These are phyloP conservation scores for Barbus barbus DNA, from an alignment of 2,113 vertebrate genomes.

Conservation along the genomic window DNA sequence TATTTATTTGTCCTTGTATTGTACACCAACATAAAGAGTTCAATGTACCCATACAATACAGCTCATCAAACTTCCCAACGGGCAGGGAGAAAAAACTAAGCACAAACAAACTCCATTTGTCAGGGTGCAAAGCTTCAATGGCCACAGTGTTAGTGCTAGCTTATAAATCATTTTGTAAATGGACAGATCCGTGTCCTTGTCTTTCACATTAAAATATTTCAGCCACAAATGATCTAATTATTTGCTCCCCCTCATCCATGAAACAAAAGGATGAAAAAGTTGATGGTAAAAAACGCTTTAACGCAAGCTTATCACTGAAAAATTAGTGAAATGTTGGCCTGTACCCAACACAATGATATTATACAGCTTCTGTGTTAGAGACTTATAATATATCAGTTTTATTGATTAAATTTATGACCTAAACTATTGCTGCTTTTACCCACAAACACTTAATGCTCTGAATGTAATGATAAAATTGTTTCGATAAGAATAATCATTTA, in stretches of 20 bases:
- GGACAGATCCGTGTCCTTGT: too few species aligned
- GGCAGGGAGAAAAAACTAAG: too few species aligned
- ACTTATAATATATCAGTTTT: not conserved
- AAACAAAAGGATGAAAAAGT: not conserved
- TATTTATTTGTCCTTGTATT: not conserved
- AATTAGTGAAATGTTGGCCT: not conserved
- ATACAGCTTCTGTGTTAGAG: not conserved
- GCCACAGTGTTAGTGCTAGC: not conserved
- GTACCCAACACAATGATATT: not conserved
- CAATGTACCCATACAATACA: not conserved
- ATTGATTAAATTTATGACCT: not conserved
- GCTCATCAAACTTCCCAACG: not conserved
- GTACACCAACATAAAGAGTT: not conserved
- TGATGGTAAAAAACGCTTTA: not conserved
- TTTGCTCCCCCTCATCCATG: not conserved
- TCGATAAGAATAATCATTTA: not conserved
- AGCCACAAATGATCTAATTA: not conserved
- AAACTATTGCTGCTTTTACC: not conserved
- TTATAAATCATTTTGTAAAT: not conserved
- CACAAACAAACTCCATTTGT: not conserved
- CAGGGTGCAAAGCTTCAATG: not conserved
- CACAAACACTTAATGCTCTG: not conserved
- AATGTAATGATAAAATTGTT: not conserved
- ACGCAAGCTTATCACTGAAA: not conserved
- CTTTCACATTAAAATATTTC: constrained; percentile 8